phyloP scores from a whole-genome alignment of 2,113 vertebrate species.

The Pangasianodon hypophthalmus region DNA sequence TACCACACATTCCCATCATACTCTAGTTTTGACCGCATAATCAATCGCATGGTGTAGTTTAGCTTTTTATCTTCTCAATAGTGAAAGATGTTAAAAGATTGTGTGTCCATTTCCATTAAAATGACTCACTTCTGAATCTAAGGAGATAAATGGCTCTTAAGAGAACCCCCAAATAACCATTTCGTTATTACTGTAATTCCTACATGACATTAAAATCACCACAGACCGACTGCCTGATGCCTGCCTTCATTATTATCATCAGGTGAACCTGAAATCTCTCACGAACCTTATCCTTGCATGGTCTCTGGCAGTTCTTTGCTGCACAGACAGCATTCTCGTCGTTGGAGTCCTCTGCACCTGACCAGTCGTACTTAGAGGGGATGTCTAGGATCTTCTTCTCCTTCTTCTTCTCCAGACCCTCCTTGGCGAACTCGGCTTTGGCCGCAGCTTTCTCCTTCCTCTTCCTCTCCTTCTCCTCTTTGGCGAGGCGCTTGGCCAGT shows the following conservation, averaged over 20 bases:
- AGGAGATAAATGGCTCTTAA: not conserved
- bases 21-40: not conserved
- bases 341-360: conserved; percentile 94
- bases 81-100: not conserved
- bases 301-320: conserved; percentile 92
- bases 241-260: not conserved
- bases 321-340: conserved; percentile 97
- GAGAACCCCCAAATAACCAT: not conserved
- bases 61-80: not conserved
- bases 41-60: not conserved
- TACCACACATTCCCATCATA: not conserved
- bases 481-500: conserved; percentile 91
- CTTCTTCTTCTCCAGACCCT: conserved; percentile 86
- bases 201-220: not conserved
- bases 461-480: conserved; percentile 94
- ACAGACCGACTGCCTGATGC: not conserved
- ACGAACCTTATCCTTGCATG: conserved; percentile 97
- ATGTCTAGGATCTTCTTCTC: conserved; percentile 97
- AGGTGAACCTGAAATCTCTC: not conserved
- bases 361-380: conserved; percentile 98
- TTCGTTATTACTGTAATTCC: not conserved
- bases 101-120: not conserved
- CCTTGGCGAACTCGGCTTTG: conserved; percentile 86
- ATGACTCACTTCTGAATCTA: not conserved
- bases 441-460: conserved; percentile 88